phyloP scores from a whole-genome alignment of 2,888 invertebrate species.

The Incurvaria masculella region DNA sequence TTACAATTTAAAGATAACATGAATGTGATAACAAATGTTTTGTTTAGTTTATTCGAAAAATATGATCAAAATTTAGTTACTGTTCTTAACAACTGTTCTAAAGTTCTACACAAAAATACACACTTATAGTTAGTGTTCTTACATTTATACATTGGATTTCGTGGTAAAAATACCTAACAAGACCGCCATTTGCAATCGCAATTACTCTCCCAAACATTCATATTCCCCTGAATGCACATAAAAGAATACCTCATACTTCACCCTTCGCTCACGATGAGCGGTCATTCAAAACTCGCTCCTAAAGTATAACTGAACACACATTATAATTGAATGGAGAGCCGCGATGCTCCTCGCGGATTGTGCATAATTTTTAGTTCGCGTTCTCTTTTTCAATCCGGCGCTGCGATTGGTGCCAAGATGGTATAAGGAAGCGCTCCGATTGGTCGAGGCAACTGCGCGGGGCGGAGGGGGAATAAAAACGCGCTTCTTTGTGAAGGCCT shows the following conservation, averaged over 20 bases:
- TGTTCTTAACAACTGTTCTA: too few species aligned
- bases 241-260: neutral
- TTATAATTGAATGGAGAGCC: slow-evolving; percentile 24
- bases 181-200: slow-evolving; percentile 48
- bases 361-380: slow-evolving; percentile 36
- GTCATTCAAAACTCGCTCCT: slow-evolving; percentile 23
- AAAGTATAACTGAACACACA: slow-evolving; percentile 13
- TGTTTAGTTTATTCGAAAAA: too few species aligned
- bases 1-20: too few species aligned
- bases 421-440: slow-evolving; percentile 24
- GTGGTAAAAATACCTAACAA: neutral
- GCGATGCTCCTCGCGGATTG: slow-evolving; percentile 21
- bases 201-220: slow-evolving; percentile 30
- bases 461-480: slow-evolving; percentile 30
- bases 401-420: slow-evolving; percentile 30
- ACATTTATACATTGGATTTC: too few species aligned
- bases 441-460: slow-evolving; percentile 25
- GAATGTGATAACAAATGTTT: too few species aligned
- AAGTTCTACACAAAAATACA: too few species aligned
- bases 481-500: slow-evolving; percentile 37
- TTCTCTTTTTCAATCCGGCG: slow-evolving; percentile 33
- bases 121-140: too few species aligned
- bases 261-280: slow-evolving; percentile 16
- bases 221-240: slow-evolving; percentile 13
- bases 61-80: too few species aligned